Conservation (phyloP, 2,113 vertebrate genomes). For the Strigops habroptila region DNA sequence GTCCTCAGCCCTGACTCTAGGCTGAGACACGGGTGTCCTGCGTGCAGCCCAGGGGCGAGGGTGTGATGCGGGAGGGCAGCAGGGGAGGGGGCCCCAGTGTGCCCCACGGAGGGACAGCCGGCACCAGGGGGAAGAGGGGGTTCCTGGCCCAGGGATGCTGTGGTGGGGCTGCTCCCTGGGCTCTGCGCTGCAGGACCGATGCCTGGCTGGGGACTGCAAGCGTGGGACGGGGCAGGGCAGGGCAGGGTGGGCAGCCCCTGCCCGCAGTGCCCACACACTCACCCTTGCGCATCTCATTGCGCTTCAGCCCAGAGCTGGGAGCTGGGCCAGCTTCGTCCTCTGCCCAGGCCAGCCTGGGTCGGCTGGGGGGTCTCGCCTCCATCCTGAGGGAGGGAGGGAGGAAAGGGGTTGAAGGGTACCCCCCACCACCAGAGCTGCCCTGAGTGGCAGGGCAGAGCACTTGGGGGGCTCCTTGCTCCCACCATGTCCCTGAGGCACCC, state of each 20-base stretch:
- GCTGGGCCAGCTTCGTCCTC: not conserved
- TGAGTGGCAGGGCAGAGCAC: not conserved
- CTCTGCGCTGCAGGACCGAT: fast-evolving
- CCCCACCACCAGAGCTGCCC: not conserved
- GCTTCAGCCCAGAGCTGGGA: no score
- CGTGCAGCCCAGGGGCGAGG: fast-evolving
- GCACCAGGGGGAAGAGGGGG: not conserved
- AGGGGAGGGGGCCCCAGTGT: not conserved
- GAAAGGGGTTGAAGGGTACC: not conserved
- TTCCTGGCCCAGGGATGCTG: not conserved
- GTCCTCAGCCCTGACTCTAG: not conserved
- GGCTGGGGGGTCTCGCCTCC: not conserved
- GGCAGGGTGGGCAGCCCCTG: not conserved
- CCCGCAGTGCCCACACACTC: not conserved
- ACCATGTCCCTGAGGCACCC: not conserved
- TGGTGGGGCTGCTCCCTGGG: not conserved
- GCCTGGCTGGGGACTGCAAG: not conserved
- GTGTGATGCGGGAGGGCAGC: not conserved
- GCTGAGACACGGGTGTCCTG: not conserved
- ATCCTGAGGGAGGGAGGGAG: constrained; percentile 30
- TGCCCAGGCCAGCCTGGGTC: not conserved
- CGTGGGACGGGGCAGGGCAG: not conserved
- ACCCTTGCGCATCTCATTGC: not conserved
- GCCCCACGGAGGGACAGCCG: not conserved
- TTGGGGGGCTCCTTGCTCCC: not conserved